Base-by-base conservation (phyloP, 1,140 invertebrate genomes). In the Cotesia vestalis region DNA sequence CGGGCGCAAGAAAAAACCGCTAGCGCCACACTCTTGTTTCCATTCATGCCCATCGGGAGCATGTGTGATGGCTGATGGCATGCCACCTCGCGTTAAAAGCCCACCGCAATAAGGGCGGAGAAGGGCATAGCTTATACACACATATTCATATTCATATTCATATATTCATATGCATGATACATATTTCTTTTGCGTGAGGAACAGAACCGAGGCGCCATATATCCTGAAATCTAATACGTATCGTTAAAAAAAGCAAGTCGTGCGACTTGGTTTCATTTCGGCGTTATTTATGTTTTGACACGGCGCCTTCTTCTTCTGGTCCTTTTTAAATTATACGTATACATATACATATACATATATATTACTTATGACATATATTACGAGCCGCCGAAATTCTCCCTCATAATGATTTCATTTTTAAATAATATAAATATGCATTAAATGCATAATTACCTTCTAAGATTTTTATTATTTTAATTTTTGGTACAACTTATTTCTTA, bases 221-320 rank as follows among this genome's bases (percentile, higher is more conserved):
- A 74, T 74, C 73, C 61, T 74, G 73, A 68, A 70, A 74, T 74
- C 68, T 70, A 74, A 74, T 74, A 74, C 73, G 60, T 74, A 70
- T 74, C 73, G 68, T 74, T 70, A 71, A 74, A 61, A 64, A 59
- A 74, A 60, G 51, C 68, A 74, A 73, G 67, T 73, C 72, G 72
- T 66, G 60, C 67, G 20, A 59, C 14, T 59, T 59, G 57, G 67
- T 73, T 73, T 69, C 61, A 27, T 73, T 73, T 69, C 61, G 51
- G 64, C 72, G 60, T 73, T 73, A 73, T 73, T 73, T 73, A 73
- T 73, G 72, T 73, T 73, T 73, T 73, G 72, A 73, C 72, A 68
- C 72, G 66, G 66, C 60, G 38, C 52, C 66, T 67, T 55, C 51
- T 20, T 53, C 66, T 59, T 59, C n/a, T 55, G 57, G 57, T 59